Percentiles rank a stretch among this genome's conserved stretches.
phyloP scores from a whole-genome alignment of 1,140 invertebrate genomes.

The Protaetia brevitarsis region DNA sequence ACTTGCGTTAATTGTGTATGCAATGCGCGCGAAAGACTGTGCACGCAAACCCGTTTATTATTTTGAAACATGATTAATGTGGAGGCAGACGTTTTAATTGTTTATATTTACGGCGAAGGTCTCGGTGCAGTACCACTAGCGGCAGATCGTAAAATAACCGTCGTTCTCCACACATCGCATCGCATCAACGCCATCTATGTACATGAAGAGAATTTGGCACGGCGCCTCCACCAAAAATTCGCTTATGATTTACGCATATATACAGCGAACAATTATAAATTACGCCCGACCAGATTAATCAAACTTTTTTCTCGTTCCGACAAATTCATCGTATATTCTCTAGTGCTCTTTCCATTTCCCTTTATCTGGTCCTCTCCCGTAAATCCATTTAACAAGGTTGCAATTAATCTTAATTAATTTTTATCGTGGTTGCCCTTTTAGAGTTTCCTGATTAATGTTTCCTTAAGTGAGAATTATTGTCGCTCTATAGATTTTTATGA shows the following conservation, averaged over 20 bases:
- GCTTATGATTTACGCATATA: background rate
- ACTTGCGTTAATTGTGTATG: conserved; percentile 14
- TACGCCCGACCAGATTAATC: background rate
- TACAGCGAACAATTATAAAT: background rate
- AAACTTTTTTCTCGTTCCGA: background rate
- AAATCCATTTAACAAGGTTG: background rate
- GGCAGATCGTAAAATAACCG: background rate
- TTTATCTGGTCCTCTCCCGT: background rate
- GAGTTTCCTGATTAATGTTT: background rate
- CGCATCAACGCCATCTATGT: background rate
- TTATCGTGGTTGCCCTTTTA: background rate
- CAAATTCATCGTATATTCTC: background rate
- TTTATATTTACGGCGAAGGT: background rate
- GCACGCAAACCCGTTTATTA: conserved; percentile 17
- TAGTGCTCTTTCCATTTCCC: background rate
- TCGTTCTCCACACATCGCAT: background rate
- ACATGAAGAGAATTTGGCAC: background rate
- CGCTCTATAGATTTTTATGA: background rate
- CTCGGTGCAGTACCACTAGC: background rate
- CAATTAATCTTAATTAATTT: conserved; percentile 1
- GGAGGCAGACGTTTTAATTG: conserved; percentile 16
- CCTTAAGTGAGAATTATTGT: background rate
- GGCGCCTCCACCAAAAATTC: background rate
- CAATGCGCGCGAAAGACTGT: background rate
- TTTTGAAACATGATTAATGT: conserved; percentile 18